Evolutionary conservation across 2,888 invertebrate genomes (phyloP).

Genomic region (Drosophila mimetica): DNA sequence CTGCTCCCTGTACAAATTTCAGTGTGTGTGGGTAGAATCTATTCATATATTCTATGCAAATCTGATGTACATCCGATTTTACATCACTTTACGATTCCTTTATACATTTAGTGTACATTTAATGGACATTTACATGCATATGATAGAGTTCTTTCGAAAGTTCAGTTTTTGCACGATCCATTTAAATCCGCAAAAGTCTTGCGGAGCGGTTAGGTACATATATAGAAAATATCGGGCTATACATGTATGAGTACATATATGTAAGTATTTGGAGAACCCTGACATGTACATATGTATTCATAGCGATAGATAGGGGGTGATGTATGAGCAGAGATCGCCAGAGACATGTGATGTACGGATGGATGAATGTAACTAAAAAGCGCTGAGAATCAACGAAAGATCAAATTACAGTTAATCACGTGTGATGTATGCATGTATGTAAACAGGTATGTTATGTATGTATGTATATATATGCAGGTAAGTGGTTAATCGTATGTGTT

Average conservation of each 20-base stretch:
- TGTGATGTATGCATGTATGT: slow-evolving; percentile 44
- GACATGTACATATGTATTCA: slow-evolving; percentile 22
- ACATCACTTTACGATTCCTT: neutral
- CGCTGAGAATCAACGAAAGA: slow-evolving; percentile 38
- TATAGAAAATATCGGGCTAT: slow-evolving; percentile 14
- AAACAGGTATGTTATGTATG: slow-evolving; percentile 29
- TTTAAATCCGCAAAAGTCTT: slow-evolving; percentile 6
- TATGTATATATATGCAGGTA: slow-evolving; percentile 35
- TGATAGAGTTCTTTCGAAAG: slow-evolving; percentile 15
- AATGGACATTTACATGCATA: slow-evolving; percentile 38
- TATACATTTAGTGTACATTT: slow-evolving; percentile 30
- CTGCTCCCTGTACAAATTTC: neutral
- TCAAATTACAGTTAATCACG: slow-evolving; percentile 44
- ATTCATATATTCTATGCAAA: neutral
- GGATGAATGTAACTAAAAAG: slow-evolving; percentile 12
- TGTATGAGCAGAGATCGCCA: slow-evolving; percentile 18
- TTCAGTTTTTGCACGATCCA: slow-evolving; percentile 2
- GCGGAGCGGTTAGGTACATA: slow-evolving; percentile 6
- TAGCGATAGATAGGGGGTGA: slow-evolving; percentile 7
- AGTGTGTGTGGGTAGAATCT: neutral
- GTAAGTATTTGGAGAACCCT: slow-evolving; percentile 8
- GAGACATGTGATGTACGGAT: slow-evolving; percentile 30
- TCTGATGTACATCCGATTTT: slow-evolving; percentile 5
- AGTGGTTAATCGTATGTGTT: slow-evolving; percentile 4
- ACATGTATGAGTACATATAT: neutral